Evolutionary conservation across 2,797 vertebrate species (phyloP), one percentile per base, ranked within the genome.

Genomic region (Darevskia nairensis): DNA sequence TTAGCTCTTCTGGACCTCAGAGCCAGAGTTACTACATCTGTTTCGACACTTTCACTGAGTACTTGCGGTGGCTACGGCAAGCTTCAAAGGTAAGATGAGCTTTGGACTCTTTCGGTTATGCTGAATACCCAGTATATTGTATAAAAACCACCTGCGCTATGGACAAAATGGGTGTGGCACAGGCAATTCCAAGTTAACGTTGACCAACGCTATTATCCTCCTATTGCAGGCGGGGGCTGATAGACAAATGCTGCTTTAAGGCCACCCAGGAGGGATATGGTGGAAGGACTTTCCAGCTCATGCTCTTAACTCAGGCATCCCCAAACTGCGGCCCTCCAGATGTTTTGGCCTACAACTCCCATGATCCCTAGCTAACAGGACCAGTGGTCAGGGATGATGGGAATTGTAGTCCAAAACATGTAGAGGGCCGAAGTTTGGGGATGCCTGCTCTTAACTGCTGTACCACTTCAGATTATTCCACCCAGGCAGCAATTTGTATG

Each of bases 11-110:
- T 27, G 99, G 98, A 69, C 98, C 98, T 93, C 99, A 99, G 94
- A 99, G 98, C 97, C 99, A 99, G 96, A 99, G 98, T 80, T 99
- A 99, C 97, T 98, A 98, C 95, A 97, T 99, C 95, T 98, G 98
- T 96, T 99, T 99, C 1, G 98, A 99, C 96, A 99, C 97, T 92
- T 99, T 99, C 97, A 98, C 99, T 9, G 99, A 99, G 93, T 99
- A 99, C 95, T 97, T 99, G 94, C 97, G 98, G 88, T 99, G 99
- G 99, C 98, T 99, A 93, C 96, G 99, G 91, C 98, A 99, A 77
- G 98, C 98, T 77, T 98, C 99, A 89, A 99, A 99, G 98, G 99
- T 98, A 95, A 96, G 95, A 76, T 11, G 0, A 72, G 32, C 8
- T 6, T 8, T 35, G 2, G 29, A 41, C 27, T 69, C 76, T 55